Conservation (phyloP, 1,140 invertebrate genomes). For the Pissodes strobi region DNA sequence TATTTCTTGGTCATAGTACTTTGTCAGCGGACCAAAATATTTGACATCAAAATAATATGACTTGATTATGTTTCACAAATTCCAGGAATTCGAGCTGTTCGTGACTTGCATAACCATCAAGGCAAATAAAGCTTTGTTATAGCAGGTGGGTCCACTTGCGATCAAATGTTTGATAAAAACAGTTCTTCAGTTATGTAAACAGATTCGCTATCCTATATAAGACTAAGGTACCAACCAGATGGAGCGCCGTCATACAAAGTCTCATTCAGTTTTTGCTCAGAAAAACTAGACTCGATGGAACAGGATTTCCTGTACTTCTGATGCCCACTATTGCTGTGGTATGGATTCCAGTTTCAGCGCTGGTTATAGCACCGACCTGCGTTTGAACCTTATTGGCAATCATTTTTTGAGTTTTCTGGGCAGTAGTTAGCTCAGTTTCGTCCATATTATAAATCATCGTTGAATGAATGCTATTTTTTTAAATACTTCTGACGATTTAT, state of each 20-base stretch:
- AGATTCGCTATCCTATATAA: background rate
- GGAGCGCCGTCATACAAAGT: background rate
- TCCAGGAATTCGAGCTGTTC: slow-evolving; percentile 29
- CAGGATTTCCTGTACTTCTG: background rate
- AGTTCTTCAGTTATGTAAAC: background rate
- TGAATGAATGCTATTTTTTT: too few relatives aligned
- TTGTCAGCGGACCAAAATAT: too few relatives aligned
- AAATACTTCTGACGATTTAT: too few relatives aligned
- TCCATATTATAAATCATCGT: too few relatives aligned
- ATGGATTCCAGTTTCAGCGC: background rate
- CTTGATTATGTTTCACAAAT: slow-evolving; percentile 30
- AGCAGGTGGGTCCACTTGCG: background rate
- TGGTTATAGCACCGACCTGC: background rate
- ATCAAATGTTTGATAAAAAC: background rate
- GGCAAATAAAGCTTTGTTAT: slow-evolving; percentile 41
- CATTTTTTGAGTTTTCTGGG: too few relatives aligned
- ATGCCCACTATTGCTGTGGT: background rate
- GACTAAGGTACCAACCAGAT: background rate
- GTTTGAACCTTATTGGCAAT: too few relatives aligned
- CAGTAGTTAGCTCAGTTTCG: too few relatives aligned
- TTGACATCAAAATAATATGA: slow-evolving; percentile 48
- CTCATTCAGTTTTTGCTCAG: background rate
- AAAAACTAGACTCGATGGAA: background rate
- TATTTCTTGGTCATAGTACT: too few relatives aligned
- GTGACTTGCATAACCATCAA: slow-evolving; percentile 49